Conservation (phyloP, 2,888 invertebrate species). For the Cantharis flavilabris region DNA sequence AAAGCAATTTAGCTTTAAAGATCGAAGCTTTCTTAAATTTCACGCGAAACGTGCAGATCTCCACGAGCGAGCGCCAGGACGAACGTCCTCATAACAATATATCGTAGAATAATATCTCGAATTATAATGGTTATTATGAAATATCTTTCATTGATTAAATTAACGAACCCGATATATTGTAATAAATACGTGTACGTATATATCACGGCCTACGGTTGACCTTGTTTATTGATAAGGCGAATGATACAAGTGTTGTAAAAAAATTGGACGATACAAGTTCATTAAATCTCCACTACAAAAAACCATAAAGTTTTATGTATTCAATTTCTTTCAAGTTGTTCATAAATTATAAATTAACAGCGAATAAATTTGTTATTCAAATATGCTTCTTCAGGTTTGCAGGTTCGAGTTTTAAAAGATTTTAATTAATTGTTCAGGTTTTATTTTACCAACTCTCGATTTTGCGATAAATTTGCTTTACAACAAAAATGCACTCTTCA, state of each 20-base stretch:
- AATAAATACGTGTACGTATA: neutral
- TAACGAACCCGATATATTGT: neutral
- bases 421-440: neutral
- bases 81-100: no score
- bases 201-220: neutral
- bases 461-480: neutral
- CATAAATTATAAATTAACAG: neutral
- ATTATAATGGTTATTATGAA: neutral
- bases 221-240: slow-evolving; percentile 2
- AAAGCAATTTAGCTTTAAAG: neutral
- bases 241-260: neutral
- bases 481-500: neutral
- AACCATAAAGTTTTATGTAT: neutral
- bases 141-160: neutral
- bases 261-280: neutral
- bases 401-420: neutral
- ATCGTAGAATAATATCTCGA: neutral
- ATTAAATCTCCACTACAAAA: neutral
- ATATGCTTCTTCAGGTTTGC: neutral
- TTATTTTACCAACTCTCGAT: neutral
- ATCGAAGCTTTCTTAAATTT: neutral
- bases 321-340: neutral
- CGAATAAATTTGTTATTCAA: neutral
- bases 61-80: no score
- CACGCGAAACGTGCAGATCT: no score